Evolutionary conservation across 2,797 vertebrate species (phyloP).

Genomic region (Sarcoramphus papa): DNA sequence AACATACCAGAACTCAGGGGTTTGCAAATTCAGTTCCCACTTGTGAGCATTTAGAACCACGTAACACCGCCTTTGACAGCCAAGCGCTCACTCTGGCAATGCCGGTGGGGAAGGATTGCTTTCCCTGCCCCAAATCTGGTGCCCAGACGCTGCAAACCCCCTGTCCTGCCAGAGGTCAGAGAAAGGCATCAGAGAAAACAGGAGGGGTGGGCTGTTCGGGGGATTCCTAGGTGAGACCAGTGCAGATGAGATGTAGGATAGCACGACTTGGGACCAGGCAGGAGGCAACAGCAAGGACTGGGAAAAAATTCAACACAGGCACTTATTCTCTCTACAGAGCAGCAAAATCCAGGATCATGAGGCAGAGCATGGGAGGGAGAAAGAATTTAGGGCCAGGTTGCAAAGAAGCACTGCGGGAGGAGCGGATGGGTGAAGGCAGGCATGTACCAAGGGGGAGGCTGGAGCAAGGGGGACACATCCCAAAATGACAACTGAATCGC

Average conservation of each 20-base stretch:
- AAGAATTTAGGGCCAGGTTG: neutral
- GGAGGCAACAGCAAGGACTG: neutral
- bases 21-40: neutral
- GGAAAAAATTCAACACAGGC: neutral
- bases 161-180: neutral
- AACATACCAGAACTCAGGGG: neutral
- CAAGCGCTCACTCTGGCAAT: rapidly evolving
- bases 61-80: rapidly evolving
- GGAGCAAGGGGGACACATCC: neutral
- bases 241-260: neutral
- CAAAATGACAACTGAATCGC: neutral
- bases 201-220: neutral
- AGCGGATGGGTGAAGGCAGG: neutral
- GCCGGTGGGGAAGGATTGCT: neutral
- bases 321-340: neutral
- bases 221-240: neutral
- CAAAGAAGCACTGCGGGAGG: neutral
- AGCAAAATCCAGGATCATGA: neutral
- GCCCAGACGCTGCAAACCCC: neutral
- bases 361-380: neutral
- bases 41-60: neutral
- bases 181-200: neutral
- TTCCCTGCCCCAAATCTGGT: neutral
- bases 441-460: neutral
- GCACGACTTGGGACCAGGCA: neutral